These are phyloP conservation scores for Lomographa bimaculata DNA, from an alignment of 2,888 invertebrate genomes.

Conservation along the genomic window DNA sequence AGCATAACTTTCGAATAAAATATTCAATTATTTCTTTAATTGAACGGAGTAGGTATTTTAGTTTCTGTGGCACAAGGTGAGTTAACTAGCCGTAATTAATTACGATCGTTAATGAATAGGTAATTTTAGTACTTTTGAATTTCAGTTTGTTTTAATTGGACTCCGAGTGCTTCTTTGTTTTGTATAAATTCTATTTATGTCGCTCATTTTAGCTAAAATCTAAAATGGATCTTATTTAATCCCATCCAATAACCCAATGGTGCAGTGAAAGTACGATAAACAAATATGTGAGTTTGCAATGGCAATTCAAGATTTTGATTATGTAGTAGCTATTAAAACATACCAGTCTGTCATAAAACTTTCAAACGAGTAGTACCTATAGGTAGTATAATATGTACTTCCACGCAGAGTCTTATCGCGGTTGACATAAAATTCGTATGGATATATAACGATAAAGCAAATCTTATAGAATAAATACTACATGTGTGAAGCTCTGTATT, in stretches of 20 bases:
- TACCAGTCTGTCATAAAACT: constrained; percentile 7
- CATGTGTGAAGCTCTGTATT: constrained; percentile 60
- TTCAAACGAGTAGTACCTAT: constrained; percentile 7
- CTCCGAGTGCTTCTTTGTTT: constrained; percentile 21
- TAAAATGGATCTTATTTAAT: constrained; percentile 6
- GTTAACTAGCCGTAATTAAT: constrained; percentile 29
- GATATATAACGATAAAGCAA: constrained; percentile 33
- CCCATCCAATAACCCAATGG: no score
- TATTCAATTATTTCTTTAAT: constrained; percentile 12
- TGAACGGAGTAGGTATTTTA: constrained; percentile 11
- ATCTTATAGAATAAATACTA: constrained; percentile 43
- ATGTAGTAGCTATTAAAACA: constrained; percentile 3
- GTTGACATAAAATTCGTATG: constrained; percentile 24
- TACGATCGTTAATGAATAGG: constrained; percentile 25
- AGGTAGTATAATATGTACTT: no score
- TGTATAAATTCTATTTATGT: no score
- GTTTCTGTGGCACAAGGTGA: constrained; percentile 21
- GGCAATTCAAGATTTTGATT: neutral
- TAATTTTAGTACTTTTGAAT: constrained; percentile 24
- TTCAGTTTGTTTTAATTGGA: constrained; percentile 32
- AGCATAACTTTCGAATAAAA: no score
- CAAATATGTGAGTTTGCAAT: no score
- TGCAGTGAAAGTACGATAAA: no score
- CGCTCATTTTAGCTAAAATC: constrained; percentile 1
- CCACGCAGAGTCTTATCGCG: constrained; percentile 34